Evolutionary conservation across 2,888 invertebrate species (phyloP), one percentile per base, ranked within the genome.

Genomic region (Leistus spinibarbis): DNA sequence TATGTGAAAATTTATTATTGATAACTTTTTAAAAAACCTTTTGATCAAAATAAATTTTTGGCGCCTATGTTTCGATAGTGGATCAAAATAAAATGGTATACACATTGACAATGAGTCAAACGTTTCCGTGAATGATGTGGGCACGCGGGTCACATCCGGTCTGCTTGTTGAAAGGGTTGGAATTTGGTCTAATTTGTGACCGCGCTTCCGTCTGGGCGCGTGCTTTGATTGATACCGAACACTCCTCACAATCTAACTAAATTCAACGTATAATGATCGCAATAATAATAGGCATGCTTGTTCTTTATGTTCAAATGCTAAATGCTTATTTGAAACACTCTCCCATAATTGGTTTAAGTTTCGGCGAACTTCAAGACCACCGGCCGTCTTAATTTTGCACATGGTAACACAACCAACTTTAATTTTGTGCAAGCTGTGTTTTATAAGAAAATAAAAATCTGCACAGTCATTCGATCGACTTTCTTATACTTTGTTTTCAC

Each of bases 201-300:
- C 79, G 78, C 79, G 78, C 80, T 80, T 82, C 82, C 82, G 81
- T 79, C 79, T 80, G 81, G 81, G 81, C 79, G 81, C 80, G 81
- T 81, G 81, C 81, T 80, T 79, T 81, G 81, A 82, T 82, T 82
- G 80, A 81, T 81, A 73, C 77, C 10, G 77, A 77, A 78, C 80
- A 77, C 81, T 79, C 81, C 81, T 80, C 74, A 40, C 27, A n/a
- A n/a, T 71, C 54, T 63, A 22, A 20, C 24, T 13, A 17, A n/a
- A n/a, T n/a, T n/a, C n/a, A n/a, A n/a, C n/a, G n/a, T n/a, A 57
- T 57, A 13, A 17, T 71, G 65, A 22, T 71, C 54, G 65, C 65
- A 64, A 71, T 71, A 71, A 65, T 71, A 71, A 71, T 65, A 64
- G 71, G 9, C 16, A 53, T 57, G 53, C 63, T 70, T 70, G 62